phyloP scores from a whole-genome alignment of 2,888 invertebrate genomes.

The Tortricodes alternella region DNA sequence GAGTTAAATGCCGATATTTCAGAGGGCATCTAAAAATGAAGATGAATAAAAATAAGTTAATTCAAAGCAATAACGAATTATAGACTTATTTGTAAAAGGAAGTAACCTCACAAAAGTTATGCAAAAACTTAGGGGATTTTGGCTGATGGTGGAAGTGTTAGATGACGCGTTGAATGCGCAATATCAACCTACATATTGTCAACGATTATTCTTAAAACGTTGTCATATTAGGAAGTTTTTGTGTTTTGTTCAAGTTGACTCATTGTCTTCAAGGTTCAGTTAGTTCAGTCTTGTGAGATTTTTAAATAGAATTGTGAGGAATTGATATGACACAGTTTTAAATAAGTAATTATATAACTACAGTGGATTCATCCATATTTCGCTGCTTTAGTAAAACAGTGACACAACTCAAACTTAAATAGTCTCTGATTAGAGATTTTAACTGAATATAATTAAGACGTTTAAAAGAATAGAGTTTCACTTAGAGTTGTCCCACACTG shows the following conservation, averaged over 20 bases:
- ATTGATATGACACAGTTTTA: neutral
- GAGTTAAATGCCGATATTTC: no score
- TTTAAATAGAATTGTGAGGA: conserved; percentile 8
- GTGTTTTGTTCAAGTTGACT: conserved; percentile 46
- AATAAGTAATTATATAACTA: neutral
- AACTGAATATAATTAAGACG: no score
- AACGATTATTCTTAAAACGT: conserved; percentile 37
- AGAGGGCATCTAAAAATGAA: no score
- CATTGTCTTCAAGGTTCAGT: conserved; percentile 46
- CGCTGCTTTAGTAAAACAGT: no score
- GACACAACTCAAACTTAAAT: no score
- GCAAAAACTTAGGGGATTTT: conserved; percentile 1
- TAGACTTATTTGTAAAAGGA: neutral
- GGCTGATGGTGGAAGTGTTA: neutral
- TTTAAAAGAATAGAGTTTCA: no score
- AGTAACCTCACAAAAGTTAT: conserved; percentile 4
- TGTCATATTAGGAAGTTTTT: conserved; percentile 51
- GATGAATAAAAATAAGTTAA: no score
- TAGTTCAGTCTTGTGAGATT: conserved; percentile 6
- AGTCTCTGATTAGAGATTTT: no score
- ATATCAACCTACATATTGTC: conserved; percentile 37
- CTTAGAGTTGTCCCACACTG: no score
- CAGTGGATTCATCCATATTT: no score
- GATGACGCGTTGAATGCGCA: conserved; percentile 38
- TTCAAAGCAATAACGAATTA: conserved; percentile 12